These are phyloP conservation scores for Rhegmatorhina hoffmannsi DNA, from an alignment of 2,113 vertebrate genomes.

Conservation along the genomic window DNA sequence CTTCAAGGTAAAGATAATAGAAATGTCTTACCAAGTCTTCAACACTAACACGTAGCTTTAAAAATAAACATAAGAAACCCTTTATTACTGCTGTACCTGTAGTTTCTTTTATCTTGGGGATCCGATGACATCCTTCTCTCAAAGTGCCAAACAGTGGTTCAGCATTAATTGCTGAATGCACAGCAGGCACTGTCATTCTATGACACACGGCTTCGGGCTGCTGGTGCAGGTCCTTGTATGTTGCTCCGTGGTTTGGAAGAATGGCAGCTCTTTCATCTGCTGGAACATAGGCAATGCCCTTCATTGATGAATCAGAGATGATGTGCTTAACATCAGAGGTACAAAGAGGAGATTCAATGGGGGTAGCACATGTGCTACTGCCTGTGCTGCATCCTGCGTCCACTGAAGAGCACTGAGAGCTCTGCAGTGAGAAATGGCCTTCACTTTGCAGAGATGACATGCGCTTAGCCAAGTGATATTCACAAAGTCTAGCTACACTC, in stretches of 20 bases:
- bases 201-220: conserved; percentile 86
- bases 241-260: conserved; percentile 77
- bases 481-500: conserved; percentile 81
- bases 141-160: conserved; percentile 85
- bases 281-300: conserved; percentile 79
- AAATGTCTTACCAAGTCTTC: background rate
- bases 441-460: conserved; percentile 95
- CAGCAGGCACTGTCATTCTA: conserved; percentile 86
- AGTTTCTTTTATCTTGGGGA: conserved; percentile 98
- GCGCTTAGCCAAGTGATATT: conserved; percentile 92
- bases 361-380: conserved; percentile 89
- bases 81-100: conserved; percentile 91
- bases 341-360: conserved; percentile 92
- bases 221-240: conserved; percentile 84
- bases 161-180: conserved; percentile 86
- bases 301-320: conserved; percentile 83
- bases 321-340: conserved; percentile 84
- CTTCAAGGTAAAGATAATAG: background rate
- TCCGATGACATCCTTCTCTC: conserved; percentile 89
- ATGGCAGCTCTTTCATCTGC: conserved; percentile 85
- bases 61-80: background rate
- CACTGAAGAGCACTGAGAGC: conserved; percentile 94
- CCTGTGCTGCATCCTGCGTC: conserved; percentile 94
- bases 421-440: conserved; percentile 91
- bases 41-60: background rate